phyloP scores from a whole-genome alignment of 2,113 vertebrate species.

The Phaetusa simplex region DNA sequence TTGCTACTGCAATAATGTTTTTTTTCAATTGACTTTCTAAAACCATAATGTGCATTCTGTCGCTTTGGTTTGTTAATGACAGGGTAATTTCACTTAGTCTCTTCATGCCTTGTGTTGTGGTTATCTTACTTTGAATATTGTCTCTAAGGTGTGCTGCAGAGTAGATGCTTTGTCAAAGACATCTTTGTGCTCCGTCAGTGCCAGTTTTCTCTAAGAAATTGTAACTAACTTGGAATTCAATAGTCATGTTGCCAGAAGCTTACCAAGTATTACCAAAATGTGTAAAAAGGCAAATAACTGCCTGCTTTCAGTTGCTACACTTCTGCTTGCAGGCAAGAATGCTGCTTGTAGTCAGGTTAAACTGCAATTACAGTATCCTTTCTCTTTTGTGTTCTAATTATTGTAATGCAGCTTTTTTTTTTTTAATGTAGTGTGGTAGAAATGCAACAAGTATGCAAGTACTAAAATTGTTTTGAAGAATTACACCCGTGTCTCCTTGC shows the following conservation, averaged over 20 bases:
- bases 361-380: not conserved
- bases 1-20: not conserved
- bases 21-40: not conserved
- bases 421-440: not conserved
- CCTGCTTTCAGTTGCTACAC: not conserved
- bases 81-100: not conserved
- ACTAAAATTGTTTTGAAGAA: not conserved
- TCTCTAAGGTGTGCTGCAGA: not conserved
- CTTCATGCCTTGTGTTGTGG: not conserved
- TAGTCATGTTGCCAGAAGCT: not conserved
- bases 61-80: not conserved
- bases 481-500: not conserved
- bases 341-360: not conserved
- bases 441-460: not conserved
- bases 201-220: not conserved
- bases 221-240: not conserved
- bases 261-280: not conserved
- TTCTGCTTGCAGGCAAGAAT: not conserved
- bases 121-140: not conserved
- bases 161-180: not conserved
- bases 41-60: accelerated
- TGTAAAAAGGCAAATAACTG: not conserved
- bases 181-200: not conserved
- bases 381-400: not conserved
- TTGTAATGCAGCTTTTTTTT: not conserved